phyloP scores from a whole-genome alignment of 2,888 invertebrate genomes.

The Ischnura elegans region DNA sequence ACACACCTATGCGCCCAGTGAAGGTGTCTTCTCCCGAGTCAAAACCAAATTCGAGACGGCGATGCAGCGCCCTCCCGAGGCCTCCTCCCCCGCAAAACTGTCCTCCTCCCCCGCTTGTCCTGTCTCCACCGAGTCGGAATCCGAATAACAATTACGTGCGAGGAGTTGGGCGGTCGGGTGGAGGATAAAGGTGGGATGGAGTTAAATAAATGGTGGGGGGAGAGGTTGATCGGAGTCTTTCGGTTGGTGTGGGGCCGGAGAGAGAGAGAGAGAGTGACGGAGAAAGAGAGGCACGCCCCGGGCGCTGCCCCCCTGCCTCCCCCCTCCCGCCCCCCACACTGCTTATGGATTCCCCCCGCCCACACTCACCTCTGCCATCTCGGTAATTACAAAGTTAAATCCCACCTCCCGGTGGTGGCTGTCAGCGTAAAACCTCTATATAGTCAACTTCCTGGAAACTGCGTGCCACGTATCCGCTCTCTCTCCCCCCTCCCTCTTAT shows the following conservation, averaged over 20 bases:
- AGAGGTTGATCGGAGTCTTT: background rate
- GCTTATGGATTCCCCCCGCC: background rate
- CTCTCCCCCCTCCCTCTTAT: background rate
- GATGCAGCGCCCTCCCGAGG: background rate
- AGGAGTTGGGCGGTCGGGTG: background rate
- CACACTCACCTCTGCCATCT: background rate
- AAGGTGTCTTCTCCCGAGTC: background rate
- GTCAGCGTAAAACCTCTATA: background rate
- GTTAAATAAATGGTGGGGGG: background rate
- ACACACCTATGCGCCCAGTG: background rate
- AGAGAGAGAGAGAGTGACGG: background rate
- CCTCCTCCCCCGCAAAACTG: background rate
- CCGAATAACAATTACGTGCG: slow-evolving; percentile 2
- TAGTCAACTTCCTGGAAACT: slow-evolving; percentile 36
- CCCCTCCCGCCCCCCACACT: background rate
- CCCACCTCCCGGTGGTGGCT: background rate
- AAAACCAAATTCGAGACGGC: slow-evolving; percentile 1
- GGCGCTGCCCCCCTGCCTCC: background rate
- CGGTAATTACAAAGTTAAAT: slow-evolving; percentile 36
- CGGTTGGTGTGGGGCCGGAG: background rate
- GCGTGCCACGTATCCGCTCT: background rate
- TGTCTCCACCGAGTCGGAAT: background rate
- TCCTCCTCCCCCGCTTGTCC: background rate
- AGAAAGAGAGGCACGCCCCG: background rate
- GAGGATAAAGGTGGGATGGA: background rate